A percentile compares a stretch with the other conserved stretches of the same genome.
These are phyloP conservation scores for Sinhomidia bicolor DNA, from an alignment of 2,888 invertebrate genomes.

Conservation along the genomic window DNA sequence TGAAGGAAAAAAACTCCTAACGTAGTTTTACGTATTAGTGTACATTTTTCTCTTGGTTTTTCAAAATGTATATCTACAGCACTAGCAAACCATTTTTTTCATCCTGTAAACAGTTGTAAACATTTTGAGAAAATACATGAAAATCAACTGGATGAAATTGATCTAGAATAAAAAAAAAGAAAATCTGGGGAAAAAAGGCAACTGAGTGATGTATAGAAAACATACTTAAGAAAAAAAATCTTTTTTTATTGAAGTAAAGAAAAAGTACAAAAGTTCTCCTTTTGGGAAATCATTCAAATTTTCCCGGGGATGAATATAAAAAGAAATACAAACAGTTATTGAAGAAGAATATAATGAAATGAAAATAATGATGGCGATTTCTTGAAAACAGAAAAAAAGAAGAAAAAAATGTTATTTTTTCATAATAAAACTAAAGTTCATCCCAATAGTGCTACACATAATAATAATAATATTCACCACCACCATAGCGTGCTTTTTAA, in stretches of 20 bases:
- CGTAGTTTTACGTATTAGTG: slow-evolving; percentile 28
- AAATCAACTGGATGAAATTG: slow-evolving; percentile 28
- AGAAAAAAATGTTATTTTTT: background rate
- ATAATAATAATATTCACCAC: too few relatives aligned
- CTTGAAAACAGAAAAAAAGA: background rate
- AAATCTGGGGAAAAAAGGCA: slow-evolving; percentile 17
- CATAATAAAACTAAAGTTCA: background rate
- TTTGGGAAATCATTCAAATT: slow-evolving; percentile 33
- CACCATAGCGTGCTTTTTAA: too few relatives aligned
- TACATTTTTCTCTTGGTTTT: slow-evolving; percentile 2
- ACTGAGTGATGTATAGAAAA: background rate
- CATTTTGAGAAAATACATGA: background rate
- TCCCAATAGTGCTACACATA: background rate
- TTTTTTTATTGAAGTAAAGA: background rate
- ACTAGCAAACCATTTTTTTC: slow-evolving; percentile 1
- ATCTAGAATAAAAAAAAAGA: too few relatives aligned
- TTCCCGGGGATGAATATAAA: slow-evolving; percentile 28
- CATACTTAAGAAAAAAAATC: background rate
- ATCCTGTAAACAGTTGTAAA: background rate
- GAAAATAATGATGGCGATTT: slow-evolving; percentile 26
- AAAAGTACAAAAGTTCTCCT: background rate
- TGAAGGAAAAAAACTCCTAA: slow-evolving; percentile 35
- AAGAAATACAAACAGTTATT: background rate
- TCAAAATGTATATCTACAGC: too few relatives aligned
- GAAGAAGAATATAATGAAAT: background rate